Evolutionary conservation across 2,888 invertebrate species (phyloP), one percentile per base, ranked within the genome.

Genomic region (Cyclophora albipunctata): DNA sequence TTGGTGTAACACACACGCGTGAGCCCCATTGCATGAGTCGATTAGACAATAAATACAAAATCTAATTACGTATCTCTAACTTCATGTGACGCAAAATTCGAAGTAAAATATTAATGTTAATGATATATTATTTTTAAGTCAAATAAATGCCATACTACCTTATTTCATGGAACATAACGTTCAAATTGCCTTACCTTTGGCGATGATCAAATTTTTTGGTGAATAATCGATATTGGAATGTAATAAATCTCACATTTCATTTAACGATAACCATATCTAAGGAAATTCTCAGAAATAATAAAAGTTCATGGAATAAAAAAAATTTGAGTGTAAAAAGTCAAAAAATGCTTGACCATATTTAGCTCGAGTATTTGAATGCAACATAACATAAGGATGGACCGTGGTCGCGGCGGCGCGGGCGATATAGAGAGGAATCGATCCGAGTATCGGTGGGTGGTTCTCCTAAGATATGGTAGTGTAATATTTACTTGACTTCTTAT

Each of bases 241-340:
- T 81, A 75, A 72, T 63, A 72, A 70, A 71, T 78, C 77, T 81
- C 84, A 85, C 85, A 83, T 73, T 74, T 70, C 63, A 66, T 71
- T 62, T 46, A 64, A 67, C 69, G 73, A 69, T 70, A 73, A 78
- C 69, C 75, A 67, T 68, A 20, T 75, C 72, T 74, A 79, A 66
- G 69, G 71, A 80, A 82, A 66, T 72, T 69, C 76, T 74, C 68
- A 71, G 71, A 73, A 78, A 82, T 78, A 67, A 75, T 78, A 77
- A 70, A 69, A 71, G 64, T 58, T 43, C 5, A 42, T 42, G 33
- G 54, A 60, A 59, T 59, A 48, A 64, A 69, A 64, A 72, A 81
- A 87, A 89, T 89, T 89, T 89, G 89, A 89, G 89, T 86, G 89
- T 89, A 89, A 89, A 89, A 89, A 89, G 89, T 88, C 86, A 87